phyloP scores from a whole-genome alignment of 2,888 invertebrate genomes.

The Luperina testacea region DNA sequence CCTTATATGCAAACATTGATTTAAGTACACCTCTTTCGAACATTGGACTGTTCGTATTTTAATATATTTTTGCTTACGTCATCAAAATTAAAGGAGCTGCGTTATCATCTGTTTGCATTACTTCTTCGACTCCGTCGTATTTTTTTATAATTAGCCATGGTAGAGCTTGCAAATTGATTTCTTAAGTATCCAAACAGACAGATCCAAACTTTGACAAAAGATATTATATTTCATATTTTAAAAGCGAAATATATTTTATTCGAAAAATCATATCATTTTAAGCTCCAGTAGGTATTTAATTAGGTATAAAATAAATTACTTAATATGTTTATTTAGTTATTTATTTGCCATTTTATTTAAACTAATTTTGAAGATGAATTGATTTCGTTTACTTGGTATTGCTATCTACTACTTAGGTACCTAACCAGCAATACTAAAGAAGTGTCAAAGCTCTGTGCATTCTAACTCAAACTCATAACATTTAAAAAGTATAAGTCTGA shows the following conservation, averaged over 20 bases:
- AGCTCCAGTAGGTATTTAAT: neutral
- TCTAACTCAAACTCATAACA: constrained; percentile 45
- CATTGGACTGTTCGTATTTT: constrained; percentile 2
- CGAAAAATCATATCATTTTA: neutral
- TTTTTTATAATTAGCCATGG: neutral
- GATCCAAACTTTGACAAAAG: neutral
- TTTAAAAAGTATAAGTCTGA: constrained; percentile 55
- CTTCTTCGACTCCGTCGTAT: neutral
- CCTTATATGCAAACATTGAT: neutral
- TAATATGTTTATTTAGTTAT: neutral
- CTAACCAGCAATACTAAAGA: constrained; percentile 12
- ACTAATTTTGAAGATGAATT: neutral
- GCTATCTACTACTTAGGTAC: neutral
- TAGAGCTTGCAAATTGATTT: neutral
- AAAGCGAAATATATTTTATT: neutral
- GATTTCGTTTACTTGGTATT: neutral
- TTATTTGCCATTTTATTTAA: neutral
- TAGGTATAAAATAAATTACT: neutral
- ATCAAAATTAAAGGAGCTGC: neutral
- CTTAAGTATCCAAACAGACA: neutral
- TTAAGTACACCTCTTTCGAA: neutral
- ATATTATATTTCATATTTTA: neutral
- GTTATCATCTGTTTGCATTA: neutral
- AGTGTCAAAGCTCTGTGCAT: constrained; percentile 37
- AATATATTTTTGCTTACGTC: neutral